Evolutionary conservation across 2,797 vertebrate species (phyloP), one percentile per base, ranked within the genome.

Genomic region (Fundulus diaphanus): DNA sequence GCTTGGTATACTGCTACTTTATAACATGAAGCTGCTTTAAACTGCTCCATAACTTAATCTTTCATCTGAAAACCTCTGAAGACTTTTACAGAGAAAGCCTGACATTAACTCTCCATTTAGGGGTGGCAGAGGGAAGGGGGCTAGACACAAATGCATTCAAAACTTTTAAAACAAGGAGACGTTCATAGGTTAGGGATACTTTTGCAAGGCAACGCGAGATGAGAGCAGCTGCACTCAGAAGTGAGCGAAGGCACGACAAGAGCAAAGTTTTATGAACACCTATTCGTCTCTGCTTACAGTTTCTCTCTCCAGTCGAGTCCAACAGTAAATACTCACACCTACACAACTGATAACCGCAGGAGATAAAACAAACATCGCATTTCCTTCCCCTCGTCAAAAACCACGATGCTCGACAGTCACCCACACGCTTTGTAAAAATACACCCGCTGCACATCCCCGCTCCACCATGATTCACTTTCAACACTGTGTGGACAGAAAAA

Each of bases 401-500:
- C n/a, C n/a, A n/a, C n/a, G 79, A 89, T 88, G 84, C 87, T 89
- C 73, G 1, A 48, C 80, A 72, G 37, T 85, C 93, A 89, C 92
- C 92, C 93, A 94, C 92, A 87, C 91, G 84, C 48, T 79, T 76
- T 82, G 81, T 82, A 91, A 92, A 92, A 92, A 93, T 91, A 91
- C 80, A 78, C 84, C n/a, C 24, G 29, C 73, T 78, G 87, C 88
- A 78, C 90, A 90, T 79, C 84, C 79, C 82, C 80, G 69, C 86
- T 86, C 22, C 88, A 88, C 82, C 72, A 85, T 86, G 85, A 88
- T 84, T 91, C 91, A 89, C 80, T 88, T 90, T 88, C 86, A 83
- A n/a, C 89, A 85, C 83, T 7, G 65, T 79, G 80, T 63, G 82
- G 85, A 89, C 85, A 90, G 82, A 85, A 89, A 80, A 89, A 79